Conservation (phyloP, 2,888 invertebrate genomes). For the Chydorus sphaericus region DNA sequence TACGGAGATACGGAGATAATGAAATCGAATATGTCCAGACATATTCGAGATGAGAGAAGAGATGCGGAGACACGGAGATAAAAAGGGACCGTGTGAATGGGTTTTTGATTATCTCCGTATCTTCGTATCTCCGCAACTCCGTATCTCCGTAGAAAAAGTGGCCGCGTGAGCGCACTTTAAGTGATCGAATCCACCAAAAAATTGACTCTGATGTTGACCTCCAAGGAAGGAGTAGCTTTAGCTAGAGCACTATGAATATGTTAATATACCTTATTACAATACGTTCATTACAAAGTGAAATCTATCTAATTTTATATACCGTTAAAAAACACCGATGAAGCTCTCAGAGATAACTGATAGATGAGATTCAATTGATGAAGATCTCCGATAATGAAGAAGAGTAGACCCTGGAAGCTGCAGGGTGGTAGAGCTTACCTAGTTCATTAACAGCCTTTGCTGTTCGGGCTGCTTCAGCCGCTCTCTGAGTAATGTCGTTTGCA, state of each 20-base stretch:
- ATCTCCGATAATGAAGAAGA: constrained; percentile 91
- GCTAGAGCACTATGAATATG: constrained; percentile 60
- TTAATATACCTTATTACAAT: not conserved
- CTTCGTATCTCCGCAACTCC: no score
- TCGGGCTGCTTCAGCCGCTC: constrained; percentile 81
- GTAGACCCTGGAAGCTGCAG: constrained; percentile 75
- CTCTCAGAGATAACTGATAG: constrained; percentile 92
- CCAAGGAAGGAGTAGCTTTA: constrained; percentile 64
- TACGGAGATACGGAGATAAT: no score
- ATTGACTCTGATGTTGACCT: constrained; percentile 58
- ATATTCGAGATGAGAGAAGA: no score
- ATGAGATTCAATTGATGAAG: constrained; percentile 91
- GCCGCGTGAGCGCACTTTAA: no score
- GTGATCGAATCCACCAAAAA: constrained; percentile 90
- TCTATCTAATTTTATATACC: no score
- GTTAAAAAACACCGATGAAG: constrained; percentile 21
- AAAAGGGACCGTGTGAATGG: no score
- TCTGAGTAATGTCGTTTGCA: constrained; percentile 84
- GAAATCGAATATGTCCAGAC: no score
- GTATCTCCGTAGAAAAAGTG: no score
- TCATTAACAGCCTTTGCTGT: constrained; percentile 85
- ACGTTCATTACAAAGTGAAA: constrained; percentile 6
- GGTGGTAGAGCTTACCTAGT: constrained; percentile 80
- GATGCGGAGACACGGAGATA: no score
- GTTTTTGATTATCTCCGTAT: no score